Base-by-base conservation (phyloP, 1,140 invertebrate genomes). In the Listronotus oregonensis region DNA sequence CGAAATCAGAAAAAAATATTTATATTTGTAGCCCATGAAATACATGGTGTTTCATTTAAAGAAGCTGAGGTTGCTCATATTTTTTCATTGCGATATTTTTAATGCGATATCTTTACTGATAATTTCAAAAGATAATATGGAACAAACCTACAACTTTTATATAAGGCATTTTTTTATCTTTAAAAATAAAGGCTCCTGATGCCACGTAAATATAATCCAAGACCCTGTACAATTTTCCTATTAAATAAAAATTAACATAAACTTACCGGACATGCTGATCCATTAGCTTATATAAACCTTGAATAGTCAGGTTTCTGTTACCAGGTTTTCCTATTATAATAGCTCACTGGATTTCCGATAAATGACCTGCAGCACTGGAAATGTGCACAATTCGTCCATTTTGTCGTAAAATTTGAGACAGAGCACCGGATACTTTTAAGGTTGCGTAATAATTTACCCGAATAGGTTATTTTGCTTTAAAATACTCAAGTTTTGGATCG, bases 311-410 rank as follows among this genome's bases (percentile, higher is more conserved):
- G 46, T 79, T 77, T 8, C 80, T 76, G 70, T 83, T 77, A 8
- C 78, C 71, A 10, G 90, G 82, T 67, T 79, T 80, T 7, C 81
- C 75, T 47, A 82, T 79, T 3, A 88, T 73, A 34, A 79, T 78
- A 50, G 79, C 69, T 52, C 83, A 85, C 8, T 85, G 85, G 73
- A 85, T 85, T 54, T 73, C 73, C n/a, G 76, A 80, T 18, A 89
- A 74, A 73, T 85, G 85, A 17, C 89, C 90, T 6, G 68, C 71
- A 32, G 84, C 84, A 78, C 90, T 92, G 0, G 90, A 92, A 0
- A 94, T 61, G 78, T 92, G 89, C 0, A 91, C 86, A 18, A 94
- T 87, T 76, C 87, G 83, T 6, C 87, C 89, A 71, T 88, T 85
- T 44, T 85, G 78, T 40, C 82, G 77, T 6, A 93, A 77, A 6